These are phyloP conservation scores for Oxygymnocypris stewartii DNA, from an alignment of 2,113 vertebrate species.

Conservation along the genomic window DNA sequence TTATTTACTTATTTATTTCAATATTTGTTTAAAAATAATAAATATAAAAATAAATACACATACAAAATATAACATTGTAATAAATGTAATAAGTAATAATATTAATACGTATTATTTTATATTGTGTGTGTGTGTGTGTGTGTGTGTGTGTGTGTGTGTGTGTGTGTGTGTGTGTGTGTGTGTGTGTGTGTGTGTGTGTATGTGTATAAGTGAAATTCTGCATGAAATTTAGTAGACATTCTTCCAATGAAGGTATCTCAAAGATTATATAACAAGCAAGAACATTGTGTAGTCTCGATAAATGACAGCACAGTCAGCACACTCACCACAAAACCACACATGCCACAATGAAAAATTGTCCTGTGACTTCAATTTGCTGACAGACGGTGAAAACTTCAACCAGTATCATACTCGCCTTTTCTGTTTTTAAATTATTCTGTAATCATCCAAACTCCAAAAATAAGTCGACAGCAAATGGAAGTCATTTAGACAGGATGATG, in stretches of 20 bases:
- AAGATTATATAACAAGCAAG: constrained; percentile 71
- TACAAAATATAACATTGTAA: no score
- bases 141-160: no score
- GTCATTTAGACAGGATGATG: constrained; percentile 54
- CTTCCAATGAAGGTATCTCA: constrained; percentile 54
- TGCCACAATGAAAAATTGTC: constrained; percentile 77
- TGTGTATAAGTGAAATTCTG: constrained; percentile 24
- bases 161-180: no score
- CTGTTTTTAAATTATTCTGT: constrained; percentile 77
- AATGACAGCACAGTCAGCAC: constrained; percentile 64
- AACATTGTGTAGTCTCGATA: constrained; percentile 70
- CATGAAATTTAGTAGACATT: constrained; percentile 22
- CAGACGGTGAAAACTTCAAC: constrained; percentile 73
- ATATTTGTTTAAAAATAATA: no score
- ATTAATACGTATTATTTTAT: no score
- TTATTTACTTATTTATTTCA: no score
- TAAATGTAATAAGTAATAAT: no score
- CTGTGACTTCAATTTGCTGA: constrained; percentile 73
- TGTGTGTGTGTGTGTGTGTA: not conserved
- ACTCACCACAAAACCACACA: constrained; percentile 74
- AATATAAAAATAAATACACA: no score
- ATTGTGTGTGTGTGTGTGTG: no score
- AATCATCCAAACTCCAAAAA: constrained; percentile 73
- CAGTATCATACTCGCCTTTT: constrained; percentile 70
- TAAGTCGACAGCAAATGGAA: constrained; percentile 49